Evolutionary conservation across 1,140 invertebrate genomes (phyloP), one percentile per base, ranked within the genome.

Genomic region (Diachasma alloeum): DNA sequence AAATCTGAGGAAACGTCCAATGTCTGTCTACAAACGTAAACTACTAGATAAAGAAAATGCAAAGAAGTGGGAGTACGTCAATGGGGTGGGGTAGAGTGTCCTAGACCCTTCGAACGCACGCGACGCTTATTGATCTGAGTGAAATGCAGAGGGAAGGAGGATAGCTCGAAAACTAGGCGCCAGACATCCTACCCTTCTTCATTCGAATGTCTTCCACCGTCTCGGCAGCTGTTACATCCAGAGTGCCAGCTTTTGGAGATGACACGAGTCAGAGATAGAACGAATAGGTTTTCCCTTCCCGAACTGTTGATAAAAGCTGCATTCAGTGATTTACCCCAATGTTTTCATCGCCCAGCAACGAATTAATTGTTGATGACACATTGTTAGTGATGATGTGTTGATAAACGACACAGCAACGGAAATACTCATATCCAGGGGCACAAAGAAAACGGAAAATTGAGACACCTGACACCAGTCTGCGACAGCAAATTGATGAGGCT

Each of bases 121-220:
- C 77, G 81, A 84, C 74, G 82, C 80, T 88, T 88, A 87, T 88
- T 85, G 87, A 88, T 88, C 82, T 80, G 39, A 69, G 48, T 67
- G 59, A 75, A 75, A 56, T 22, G 59, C 42, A 56, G 63, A 71
- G 70, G 48, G 8, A 73, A 75, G 37, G 39, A 24, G 59, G 26
- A 42, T 5, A n/a, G 46, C 75, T 66, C 48, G 72, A 81, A 81
- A 82, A 75, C 69, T 75, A 71, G 78, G 78, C 79, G 80, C 48
- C 74, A 76, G 67, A 48, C 67, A 63, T 76, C 67, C 74, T 11
- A 48, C n/a, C 37, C 24, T 31, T 31, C 31, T 31, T 31, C 31
- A 31, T 31, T 31, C 31, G 31, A 31, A 3, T 31, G n/a, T 46
- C 44, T 46, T 46, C 44, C 44, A 46, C n/a, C n/a, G n/a, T 46